Base-by-base conservation (phyloP, 2,113 vertebrate genomes). In the Numenius arquata region DNA sequence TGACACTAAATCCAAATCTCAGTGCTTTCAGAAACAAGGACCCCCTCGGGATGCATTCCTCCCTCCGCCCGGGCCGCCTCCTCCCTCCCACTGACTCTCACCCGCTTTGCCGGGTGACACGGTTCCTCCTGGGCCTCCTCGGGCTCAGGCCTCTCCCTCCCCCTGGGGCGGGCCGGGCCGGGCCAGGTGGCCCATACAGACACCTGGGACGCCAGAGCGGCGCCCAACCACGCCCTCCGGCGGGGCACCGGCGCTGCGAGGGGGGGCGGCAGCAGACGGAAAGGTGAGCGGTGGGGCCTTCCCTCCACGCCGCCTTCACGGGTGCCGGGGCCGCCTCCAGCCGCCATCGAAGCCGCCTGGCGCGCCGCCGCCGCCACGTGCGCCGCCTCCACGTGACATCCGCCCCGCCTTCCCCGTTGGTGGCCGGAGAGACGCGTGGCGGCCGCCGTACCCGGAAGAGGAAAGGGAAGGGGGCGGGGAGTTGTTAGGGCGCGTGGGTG, bases 241-340 rank as follows among this genome's bases (percentile, higher is more conserved):
- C n/a, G 8, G 30, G 25, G 9, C 41, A 7, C 41, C 34, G 1
- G 26, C 4, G 5, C 27, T 16, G 36, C 36, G 27, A 38, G 27
- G 15, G 34, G 23, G 4, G n/a, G n/a, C 17, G 16, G 61, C 26
- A 17, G 26, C 16, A 12, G 45, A 21, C 20, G 56, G 22, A 14
- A 18, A 1, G 4, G 30, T 11, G 2, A 13, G 23, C 13, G 6
- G 1, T 0, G 12, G 6, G 3, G 2, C 5, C 15, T 41, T 18
- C 52, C 38, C 27, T 12, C 29, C 8, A 15, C 45, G 2, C 56
- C 29, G 10, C 76, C 48, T 7, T 7, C 14, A 4, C 8, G 12
- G 38, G 7, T 9, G 4, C 29, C 29, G 7, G 6, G 3, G 8
- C 1, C 6, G 2, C 8, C 59, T 2, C 17, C 26, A 4, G 22